Evolutionary conservation across 2,888 invertebrate genomes (phyloP), one percentile per base, ranked within the genome.

Genomic region (Latrodectus hesperus): DNA sequence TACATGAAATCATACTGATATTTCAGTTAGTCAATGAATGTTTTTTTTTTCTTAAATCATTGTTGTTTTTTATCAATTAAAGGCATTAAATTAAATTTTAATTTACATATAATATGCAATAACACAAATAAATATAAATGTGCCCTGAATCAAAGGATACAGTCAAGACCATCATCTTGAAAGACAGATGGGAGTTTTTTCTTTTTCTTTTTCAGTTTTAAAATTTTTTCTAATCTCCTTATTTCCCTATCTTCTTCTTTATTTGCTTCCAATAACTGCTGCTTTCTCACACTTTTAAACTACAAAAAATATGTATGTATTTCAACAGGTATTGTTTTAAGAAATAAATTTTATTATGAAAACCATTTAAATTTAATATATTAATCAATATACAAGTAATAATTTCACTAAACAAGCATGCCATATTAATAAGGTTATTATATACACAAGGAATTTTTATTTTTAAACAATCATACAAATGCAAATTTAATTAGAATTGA

Each of bases 161-260:
- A 89, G 38, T 84, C 81, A 52, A 89, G 72, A 12, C 89, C 87
- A 82, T 84, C 88, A 64, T 81, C 87, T 51, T 68, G 52, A 64
- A 88, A 88, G 49, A 73, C 60, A 14, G 79, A 38, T 22, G 79
- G 52, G 9, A 83, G 72, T 64, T 77, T 82, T 17, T 84, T 89
- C 4, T 79, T 83, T 60, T 87, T 88, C 49, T 72, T 87, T 9
- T 77, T 83, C 11, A 82, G 22, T 60, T 84, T 89, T 8, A 89
- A 52, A 55, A 81, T 17, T 51, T 80, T 81, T 71, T 84, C 88
- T 51, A 89, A 68, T 74, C 60, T 77, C 52, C 71, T 89, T 14
- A 89, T 89, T 16, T 64, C 71, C 78, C 73, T 88, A 51, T 89
- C 88, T 78, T 89, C 89, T 53, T 89, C 89, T 67, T 84, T 60